Base-by-base conservation (phyloP, 2,888 invertebrate genomes). In the Toxonevra muliebris region DNA sequence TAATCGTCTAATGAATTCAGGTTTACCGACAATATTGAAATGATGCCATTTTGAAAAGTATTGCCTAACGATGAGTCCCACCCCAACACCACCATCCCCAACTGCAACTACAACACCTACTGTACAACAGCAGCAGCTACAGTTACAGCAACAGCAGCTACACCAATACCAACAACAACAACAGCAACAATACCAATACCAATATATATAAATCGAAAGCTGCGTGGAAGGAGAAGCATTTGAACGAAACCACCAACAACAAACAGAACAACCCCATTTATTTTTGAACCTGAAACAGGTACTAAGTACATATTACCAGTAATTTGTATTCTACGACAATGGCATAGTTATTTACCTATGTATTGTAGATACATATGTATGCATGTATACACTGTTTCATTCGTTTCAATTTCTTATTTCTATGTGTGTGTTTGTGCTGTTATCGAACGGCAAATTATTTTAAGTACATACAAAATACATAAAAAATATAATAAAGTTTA, bases 21-120 rank as follows among this genome's bases (percentile, higher is more conserved):
- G 81, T 54, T 71, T 82, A 66, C 82, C 82, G 65, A 79, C 82
- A 60, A 76, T 82, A 77, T 79, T 82, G 69, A 82, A 82, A 82
- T 82, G 82, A 82, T 82, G 82, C 76, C 73, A 74, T 76, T 74
- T 82, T 68, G 30, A 30, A 30, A 30, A 30, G 7, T 30, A 30
- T 62, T 69, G 71, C 66, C 61, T 71, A 66, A 45, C 68, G 58
- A 69, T 71, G 61, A 68, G 70, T 76, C 30, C 30, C 30, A 30
- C 30, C 30, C 30, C 30, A 54, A 74, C 59, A 19, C 54, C 30
- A 75, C 57, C 77, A 20, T 61, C 20, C 50, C 12, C 57, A 19
- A 15, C 53, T 20, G 8, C 30, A 62, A 40, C 62, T 41, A 40
- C 19, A 52, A 15, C 57, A 52, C 12, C 53, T 15, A 11, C 50